Percentiles rank a stretch among this genome's conserved stretches.
Evolutionary conservation across 1,140 invertebrate species (phyloP).

Genomic region (Brachionus sp.): DNA sequence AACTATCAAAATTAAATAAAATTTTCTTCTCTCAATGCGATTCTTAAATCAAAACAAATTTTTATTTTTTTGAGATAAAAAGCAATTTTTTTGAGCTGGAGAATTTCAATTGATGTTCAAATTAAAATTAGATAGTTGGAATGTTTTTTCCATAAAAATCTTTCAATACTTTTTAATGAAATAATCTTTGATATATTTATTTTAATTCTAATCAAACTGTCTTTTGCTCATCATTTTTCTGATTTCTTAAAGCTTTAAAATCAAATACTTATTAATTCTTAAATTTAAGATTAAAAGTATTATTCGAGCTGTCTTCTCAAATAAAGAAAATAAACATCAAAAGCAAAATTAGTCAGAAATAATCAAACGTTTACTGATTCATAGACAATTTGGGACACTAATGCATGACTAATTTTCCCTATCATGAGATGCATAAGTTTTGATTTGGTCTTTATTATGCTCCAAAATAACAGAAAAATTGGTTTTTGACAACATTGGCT

Average conservation of each 20-base stretch:
- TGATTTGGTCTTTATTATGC: not conserved
- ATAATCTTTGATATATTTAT: not conserved
- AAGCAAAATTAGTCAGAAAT: not conserved
- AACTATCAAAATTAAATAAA: not conserved
- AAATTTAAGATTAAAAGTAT: not conserved
- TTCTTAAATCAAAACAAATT: not conserved
- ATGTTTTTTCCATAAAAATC: not conserved
- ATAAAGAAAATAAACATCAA: not conserved
- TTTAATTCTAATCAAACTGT: conserved; percentile 13
- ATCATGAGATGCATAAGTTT: not conserved
- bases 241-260: not conserved
- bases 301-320: not conserved
- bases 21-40: not conserved
- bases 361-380: not conserved
- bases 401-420: not conserved
- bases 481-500: not conserved
- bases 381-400: not conserved
- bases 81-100: not conserved
- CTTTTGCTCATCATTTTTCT: conserved; percentile 19
- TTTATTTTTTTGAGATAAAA: conserved; percentile 10
- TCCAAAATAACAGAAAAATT: not conserved
- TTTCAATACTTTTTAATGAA: not conserved
- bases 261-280: not conserved
- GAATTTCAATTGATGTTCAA: not conserved
- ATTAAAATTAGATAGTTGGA: conserved; percentile 19